These are phyloP conservation scores for Ptychochromis oligacanthus DNA, from an alignment of 2,113 vertebrate species.

Conservation along the genomic window DNA sequence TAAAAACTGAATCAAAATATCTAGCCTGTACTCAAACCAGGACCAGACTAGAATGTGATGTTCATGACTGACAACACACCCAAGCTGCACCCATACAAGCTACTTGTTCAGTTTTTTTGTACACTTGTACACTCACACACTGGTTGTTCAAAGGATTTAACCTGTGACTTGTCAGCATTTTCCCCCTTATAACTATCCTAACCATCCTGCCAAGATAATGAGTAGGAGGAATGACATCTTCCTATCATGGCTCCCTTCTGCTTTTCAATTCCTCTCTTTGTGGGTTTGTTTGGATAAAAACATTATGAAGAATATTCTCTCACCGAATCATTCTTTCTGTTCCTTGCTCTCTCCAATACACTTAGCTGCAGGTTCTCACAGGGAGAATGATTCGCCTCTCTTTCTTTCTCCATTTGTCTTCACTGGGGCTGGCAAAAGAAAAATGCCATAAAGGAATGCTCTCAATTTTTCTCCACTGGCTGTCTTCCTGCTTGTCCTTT, in stretches of 20 bases:
- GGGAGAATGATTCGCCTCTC: constrained; percentile 46
- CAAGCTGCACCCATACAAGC: too few species aligned
- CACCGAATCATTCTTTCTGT: constrained; percentile 9
- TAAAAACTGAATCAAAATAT: not conserved
- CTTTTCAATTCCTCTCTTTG: constrained; percentile 50
- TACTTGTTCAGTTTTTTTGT: not conserved
- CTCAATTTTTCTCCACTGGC: constrained; percentile 18
- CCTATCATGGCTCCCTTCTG: constrained; percentile 2
- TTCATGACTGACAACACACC: not conserved
- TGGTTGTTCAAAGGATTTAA: not conserved
- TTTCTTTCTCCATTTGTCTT: constrained; percentile 49
- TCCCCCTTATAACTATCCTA: too few species aligned
- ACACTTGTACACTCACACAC: not conserved
- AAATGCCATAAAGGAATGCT: constrained; percentile 21
- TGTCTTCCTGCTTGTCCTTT: not conserved
- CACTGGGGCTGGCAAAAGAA: constrained; percentile 41
- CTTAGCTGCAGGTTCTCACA: constrained; percentile 17
- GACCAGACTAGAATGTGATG: not conserved
- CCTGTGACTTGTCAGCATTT: not conserved
- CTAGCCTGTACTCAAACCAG: not conserved
- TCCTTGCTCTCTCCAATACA: not conserved
- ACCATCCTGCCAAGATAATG: not conserved
- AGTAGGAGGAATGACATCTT: constrained; percentile 30
- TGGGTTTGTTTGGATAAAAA: constrained; percentile 10
- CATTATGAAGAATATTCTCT: constrained; percentile 15